Evolutionary conservation across 2,113 vertebrate genomes (phyloP), one percentile per base, ranked within the genome.

Genomic region (Esox niger): DNA sequence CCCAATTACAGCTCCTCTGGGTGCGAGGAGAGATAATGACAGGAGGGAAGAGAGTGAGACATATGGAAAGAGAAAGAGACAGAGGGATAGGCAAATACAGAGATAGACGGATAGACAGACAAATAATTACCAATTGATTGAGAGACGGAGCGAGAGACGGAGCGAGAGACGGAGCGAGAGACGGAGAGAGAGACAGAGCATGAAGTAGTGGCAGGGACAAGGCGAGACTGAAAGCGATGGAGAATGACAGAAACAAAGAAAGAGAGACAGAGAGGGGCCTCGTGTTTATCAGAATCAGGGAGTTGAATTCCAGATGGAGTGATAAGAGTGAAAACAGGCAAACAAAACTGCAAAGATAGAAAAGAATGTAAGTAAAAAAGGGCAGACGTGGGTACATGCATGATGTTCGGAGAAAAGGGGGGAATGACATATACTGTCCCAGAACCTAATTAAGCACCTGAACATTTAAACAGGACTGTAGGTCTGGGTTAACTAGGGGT

Each of bases 321-420:
- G 90, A 91, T 91, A 88, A 85, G 82, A 38, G 67, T 76, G 74
- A 80, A 86, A 87, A 90, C 78, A 88, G 89, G 83, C 89, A 91
- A 90, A 89, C 87, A 88, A 84, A 88, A 84, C 83, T 81, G 62
- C 70, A 82, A 82, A 89, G 88, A 89, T 89, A 89, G 84, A 89
- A 58, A 21, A 23, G 15, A 35, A 61, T 2, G 17, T n/a, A 75
- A 76, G 70, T 62, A 73, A 74, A 74, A 63, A 52, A 65, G 58
- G 60, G 76, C 82, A 85, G 84, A 79, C 15, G 15, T 43, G 38
- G 38, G 15, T 43, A 43, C 1, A 43, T 43, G 17, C 38, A 43
- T 43, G 38, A 43, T 43, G 38, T 43, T 43, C 3, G 13, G 38
- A 15, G 15, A 1, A 43, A 15, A 43, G 3, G 17, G 13, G 17